These are phyloP conservation scores for Lithophane leautieri DNA, from an alignment of 2,888 invertebrate species.

Conservation along the genomic window DNA sequence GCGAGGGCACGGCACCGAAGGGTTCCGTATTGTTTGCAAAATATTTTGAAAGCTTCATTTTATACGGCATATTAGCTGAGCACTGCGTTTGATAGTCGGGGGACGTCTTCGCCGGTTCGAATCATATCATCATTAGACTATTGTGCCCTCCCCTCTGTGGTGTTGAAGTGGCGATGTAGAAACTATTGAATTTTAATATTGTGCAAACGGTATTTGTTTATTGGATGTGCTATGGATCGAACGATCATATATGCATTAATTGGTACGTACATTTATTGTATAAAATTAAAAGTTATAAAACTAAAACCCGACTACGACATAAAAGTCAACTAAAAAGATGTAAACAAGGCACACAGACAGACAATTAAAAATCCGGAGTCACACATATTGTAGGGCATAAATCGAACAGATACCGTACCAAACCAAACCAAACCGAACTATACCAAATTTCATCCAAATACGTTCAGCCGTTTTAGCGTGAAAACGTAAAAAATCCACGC, in stretches of 20 bases:
- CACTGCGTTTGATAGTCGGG: constrained; percentile 87
- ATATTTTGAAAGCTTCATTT: constrained; percentile 90
- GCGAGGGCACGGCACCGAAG: constrained; percentile 78
- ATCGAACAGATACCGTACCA: too few relatives aligned
- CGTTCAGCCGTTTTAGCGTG: too few relatives aligned
- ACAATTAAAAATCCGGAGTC: too few relatives aligned
- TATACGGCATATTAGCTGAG: constrained; percentile 88
- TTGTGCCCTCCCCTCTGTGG: constrained; percentile 76
- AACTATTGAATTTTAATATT: constrained; percentile 72
- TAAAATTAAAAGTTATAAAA: too few relatives aligned
- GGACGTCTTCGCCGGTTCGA: constrained; percentile 83
- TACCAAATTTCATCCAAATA: too few relatives aligned
- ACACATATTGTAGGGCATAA: too few relatives aligned
- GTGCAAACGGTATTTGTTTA: constrained; percentile 41
- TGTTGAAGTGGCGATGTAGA: constrained; percentile 74
- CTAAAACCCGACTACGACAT: too few relatives aligned
- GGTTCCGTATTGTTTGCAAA: constrained; percentile 89
- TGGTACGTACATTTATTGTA: too few relatives aligned
- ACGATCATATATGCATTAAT: constrained; percentile 20
- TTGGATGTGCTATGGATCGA: constrained; percentile 14
- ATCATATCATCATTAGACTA: constrained; percentile 87
- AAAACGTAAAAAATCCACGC: not conserved
- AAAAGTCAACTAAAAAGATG: too few relatives aligned
- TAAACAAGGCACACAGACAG: too few relatives aligned
- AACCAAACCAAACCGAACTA: too few relatives aligned